These are phyloP conservation scores for Drosophila lowei DNA, from an alignment of 1,140 invertebrate genomes.

Conservation along the genomic window DNA sequence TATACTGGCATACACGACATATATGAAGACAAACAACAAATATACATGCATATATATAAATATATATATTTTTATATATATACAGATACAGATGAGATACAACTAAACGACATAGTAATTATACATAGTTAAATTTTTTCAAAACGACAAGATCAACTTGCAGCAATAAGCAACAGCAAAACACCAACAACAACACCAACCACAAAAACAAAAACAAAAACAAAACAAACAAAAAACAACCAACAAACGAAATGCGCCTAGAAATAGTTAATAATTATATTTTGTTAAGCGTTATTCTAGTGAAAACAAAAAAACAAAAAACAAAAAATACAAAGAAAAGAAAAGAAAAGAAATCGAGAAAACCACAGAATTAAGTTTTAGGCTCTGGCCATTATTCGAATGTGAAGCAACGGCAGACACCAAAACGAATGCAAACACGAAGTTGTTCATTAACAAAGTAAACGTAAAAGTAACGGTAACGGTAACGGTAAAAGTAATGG, in stretches of 20 bases:
- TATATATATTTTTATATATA: slow-evolving; percentile 77
- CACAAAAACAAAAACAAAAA: slow-evolving; percentile 34
- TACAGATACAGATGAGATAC: slow-evolving; percentile 35
- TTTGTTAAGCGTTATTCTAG: slow-evolving; percentile 80
- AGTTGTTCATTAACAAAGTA: slow-evolving; percentile 69
- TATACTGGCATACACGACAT: slow-evolving; percentile 17
- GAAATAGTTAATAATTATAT: slow-evolving; percentile 78
- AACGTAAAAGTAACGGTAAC: slow-evolving; percentile 37
- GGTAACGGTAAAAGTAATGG: neutral
- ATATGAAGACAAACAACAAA: slow-evolving; percentile 11
- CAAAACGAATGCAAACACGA: slow-evolving; percentile 44
- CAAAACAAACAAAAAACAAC: slow-evolving; percentile 40
- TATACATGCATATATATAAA: slow-evolving; percentile 31
- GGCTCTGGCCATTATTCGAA: slow-evolving; percentile 43
- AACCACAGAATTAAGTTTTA: slow-evolving; percentile 69
- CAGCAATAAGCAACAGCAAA: slow-evolving; percentile 43
- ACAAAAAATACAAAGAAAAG: slow-evolving; percentile 31
- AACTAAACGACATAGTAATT: slow-evolving; percentile 58
- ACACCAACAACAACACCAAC: slow-evolving; percentile 18
- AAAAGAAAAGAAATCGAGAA: slow-evolving; percentile 41
- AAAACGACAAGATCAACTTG: slow-evolving; percentile 55
- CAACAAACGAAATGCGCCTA: slow-evolving; percentile 65
- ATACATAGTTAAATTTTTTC: slow-evolving; percentile 71
- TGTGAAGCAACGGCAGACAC: slow-evolving; percentile 26
- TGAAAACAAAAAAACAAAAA: slow-evolving; percentile 46